phyloP scores from a whole-genome alignment of 2,797 vertebrate genomes.

The Coccyzus lansbergi region DNA sequence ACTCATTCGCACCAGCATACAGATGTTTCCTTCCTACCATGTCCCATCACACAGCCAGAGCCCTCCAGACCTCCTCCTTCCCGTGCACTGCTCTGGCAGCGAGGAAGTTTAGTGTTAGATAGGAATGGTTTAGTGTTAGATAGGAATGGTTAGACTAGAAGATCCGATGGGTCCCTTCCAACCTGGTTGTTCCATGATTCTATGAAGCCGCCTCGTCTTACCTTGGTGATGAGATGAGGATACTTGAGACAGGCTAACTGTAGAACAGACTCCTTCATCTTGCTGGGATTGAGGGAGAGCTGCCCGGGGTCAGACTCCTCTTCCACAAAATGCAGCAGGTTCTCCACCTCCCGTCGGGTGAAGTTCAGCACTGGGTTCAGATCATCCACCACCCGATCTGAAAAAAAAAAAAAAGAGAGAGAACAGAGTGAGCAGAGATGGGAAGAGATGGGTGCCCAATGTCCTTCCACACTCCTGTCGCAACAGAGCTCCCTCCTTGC shows the following conservation, averaged over 20 bases:
- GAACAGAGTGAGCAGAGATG: neutral
- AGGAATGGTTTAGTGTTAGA: too few species aligned
- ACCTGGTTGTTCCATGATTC: too few species aligned
- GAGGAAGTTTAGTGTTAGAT: too few species aligned
- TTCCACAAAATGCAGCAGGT: slow-evolving; percentile 96
- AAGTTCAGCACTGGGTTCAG: slow-evolving; percentile 97
- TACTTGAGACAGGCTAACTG: slow-evolving; percentile 87
- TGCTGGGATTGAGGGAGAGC: slow-evolving; percentile 66
- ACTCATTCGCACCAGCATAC: neutral
- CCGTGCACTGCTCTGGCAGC: neutral
- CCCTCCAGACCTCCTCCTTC: neutral
- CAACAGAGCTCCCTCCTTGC: neutral
- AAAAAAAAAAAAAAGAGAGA: slow-evolving; percentile 32
- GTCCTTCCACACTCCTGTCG: neutral
- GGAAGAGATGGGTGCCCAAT: neutral
- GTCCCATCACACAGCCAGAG: neutral
- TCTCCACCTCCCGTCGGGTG: slow-evolving; percentile 96
- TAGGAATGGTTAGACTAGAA: too few species aligned
- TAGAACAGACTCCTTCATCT: slow-evolving; percentile 86
- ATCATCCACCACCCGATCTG: slow-evolving; percentile 98
- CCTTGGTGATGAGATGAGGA: slow-evolving; percentile 97
- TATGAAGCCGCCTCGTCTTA: slow-evolving; percentile 58
- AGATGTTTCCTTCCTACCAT: neutral
- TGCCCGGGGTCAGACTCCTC: slow-evolving; percentile 86
- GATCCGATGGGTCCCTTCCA: too few species aligned